phyloP scores from a whole-genome alignment of 2,797 vertebrate genomes.

The Naso thynnoides region DNA sequence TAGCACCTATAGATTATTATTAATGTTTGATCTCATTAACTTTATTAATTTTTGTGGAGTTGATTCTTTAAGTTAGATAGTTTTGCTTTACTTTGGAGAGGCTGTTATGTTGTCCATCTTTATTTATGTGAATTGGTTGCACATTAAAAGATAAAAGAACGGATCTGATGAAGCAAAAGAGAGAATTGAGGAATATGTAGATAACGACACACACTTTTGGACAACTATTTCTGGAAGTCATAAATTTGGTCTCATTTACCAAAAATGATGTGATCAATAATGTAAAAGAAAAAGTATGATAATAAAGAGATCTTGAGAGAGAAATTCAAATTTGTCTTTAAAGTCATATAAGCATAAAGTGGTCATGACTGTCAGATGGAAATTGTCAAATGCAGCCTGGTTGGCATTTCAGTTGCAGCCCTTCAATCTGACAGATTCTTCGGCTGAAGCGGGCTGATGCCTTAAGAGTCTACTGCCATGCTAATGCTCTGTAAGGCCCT shows the following conservation, averaged over 20 bases:
- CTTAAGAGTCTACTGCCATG: neutral
- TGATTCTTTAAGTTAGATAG: too few relatives aligned
- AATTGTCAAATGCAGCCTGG: neutral
- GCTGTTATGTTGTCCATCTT: too few relatives aligned
- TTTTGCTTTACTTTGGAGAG: too few relatives aligned
- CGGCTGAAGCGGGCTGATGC: neutral
- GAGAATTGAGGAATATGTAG: neutral
- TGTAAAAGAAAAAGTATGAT: neutral
- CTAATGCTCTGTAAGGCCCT: neutral
- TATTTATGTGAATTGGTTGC: too few relatives aligned
- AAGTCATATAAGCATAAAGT: too few relatives aligned
- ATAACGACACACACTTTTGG: neutral
- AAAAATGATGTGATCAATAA: neutral
- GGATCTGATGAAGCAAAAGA: neutral
- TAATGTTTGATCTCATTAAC: too few relatives aligned
- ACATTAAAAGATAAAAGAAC: neutral
- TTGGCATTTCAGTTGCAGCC: neutral
- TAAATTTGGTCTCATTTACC: neutral
- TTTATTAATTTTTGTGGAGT: too few relatives aligned
- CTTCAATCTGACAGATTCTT: neutral
- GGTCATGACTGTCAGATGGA: neutral
- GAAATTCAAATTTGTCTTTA: too few relatives aligned
- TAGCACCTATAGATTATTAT: too few relatives aligned
- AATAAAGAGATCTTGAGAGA: neutral
- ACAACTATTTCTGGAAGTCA: neutral